These are phyloP conservation scores for Podotricha telesiphe DNA, from an alignment of 2,888 invertebrate genomes.

Conservation along the genomic window DNA sequence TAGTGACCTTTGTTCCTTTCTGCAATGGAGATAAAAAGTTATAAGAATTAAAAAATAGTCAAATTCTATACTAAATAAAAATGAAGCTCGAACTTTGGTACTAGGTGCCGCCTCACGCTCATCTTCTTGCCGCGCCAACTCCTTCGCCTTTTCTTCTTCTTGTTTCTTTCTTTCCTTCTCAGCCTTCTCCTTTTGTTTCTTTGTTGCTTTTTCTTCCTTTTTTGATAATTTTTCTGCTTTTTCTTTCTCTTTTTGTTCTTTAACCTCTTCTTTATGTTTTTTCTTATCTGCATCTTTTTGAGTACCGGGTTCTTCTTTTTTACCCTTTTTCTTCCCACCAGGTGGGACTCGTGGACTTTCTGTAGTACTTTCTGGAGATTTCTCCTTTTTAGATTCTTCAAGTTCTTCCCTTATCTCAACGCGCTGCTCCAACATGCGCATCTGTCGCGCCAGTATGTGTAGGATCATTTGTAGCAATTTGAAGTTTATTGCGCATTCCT, in stretches of 20 bases:
- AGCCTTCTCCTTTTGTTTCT: conserved; percentile 38
- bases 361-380: conserved; percentile 22
- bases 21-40: neutral
- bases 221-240: conserved; percentile 31
- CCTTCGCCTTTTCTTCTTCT: conserved; percentile 8
- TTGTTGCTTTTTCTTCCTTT: conserved; percentile 39
- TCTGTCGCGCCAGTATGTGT: conserved; percentile 66
- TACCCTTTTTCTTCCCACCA: conserved; percentile 31
- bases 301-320: conserved; percentile 39
- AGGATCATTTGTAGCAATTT: conserved; percentile 66
- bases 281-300: conserved; percentile 18
- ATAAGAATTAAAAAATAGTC: neutral
- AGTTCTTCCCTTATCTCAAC: conserved; percentile 58
- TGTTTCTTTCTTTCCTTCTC: conserved; percentile 33
- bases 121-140: conserved; percentile 5
- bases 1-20: conserved; percentile 7
- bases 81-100: neutral
- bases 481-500: conserved; percentile 64
- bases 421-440: conserved; percentile 64
- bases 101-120: conserved; percentile 13
- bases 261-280: conserved; percentile 13
- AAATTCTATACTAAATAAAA: neutral
- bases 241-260: conserved; percentile 28
- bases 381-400: conserved; percentile 36
- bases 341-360: conserved; percentile 36